Conservation (phyloP, 2,113 vertebrate genomes). For the Mesitornis unicolor region DNA sequence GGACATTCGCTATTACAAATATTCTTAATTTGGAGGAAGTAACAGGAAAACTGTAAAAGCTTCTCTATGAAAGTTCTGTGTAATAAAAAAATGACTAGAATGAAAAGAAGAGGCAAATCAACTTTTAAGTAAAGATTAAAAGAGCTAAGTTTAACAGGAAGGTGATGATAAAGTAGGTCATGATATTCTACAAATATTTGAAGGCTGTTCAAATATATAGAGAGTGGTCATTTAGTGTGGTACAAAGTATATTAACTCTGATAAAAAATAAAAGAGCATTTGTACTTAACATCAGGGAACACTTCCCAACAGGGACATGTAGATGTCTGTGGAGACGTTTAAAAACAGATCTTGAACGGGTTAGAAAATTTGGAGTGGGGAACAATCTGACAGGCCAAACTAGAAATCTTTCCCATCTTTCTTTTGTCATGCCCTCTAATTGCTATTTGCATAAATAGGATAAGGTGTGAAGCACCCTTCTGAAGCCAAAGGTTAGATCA, state of each 20-base stretch:
- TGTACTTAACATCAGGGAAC: neutral
- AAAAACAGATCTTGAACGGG: neutral
- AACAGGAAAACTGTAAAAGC: neutral
- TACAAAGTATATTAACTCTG: neutral
- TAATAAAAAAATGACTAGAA: neutral
- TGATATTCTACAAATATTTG: neutral
- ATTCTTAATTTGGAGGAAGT: no score
- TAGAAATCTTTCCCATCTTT: neutral
- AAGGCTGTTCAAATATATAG: neutral
- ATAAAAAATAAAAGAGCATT: neutral
- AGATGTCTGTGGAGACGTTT: neutral
- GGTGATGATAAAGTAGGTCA: neutral
- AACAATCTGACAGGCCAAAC: neutral
- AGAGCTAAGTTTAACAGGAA: neutral
- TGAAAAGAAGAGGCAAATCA: neutral
- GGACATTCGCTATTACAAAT: neutral
- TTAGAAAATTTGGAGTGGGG: neutral
- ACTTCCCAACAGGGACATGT: neutral
- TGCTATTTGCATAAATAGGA: neutral
- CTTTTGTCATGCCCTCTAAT: neutral
- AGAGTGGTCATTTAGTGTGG: neutral
- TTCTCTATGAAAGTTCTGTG: neutral
- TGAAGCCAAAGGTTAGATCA: neutral
- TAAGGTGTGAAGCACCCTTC: neutral
- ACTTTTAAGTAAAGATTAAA: neutral